phyloP scores from a whole-genome alignment of 2,797 vertebrate species.

The Sebastes trivittatus region DNA sequence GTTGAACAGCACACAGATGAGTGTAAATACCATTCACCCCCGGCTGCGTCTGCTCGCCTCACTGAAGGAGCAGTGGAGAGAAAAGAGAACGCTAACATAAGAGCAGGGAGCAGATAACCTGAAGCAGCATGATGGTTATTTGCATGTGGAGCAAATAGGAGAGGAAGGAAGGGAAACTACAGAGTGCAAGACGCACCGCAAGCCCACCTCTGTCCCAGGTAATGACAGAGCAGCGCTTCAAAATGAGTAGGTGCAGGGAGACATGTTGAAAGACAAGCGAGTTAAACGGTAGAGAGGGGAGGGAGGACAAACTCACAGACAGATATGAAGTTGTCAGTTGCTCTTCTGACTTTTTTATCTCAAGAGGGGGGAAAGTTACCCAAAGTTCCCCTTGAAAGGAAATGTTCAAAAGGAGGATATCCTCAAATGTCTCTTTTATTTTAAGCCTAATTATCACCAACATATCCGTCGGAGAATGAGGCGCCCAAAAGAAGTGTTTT shows the following conservation, averaged over 20 bases:
- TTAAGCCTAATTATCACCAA: conserved; percentile 68
- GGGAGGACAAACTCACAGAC: conserved; percentile 53
- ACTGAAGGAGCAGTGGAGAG: conserved; percentile 29
- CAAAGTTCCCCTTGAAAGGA: conserved; percentile 44
- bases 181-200: conserved; percentile 40
- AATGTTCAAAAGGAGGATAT: conserved; percentile 54
- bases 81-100: conserved; percentile 23
- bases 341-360: conserved; percentile 28
- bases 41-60: conserved; percentile 43
- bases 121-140: conserved; percentile 47
- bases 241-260: conserved; percentile 68
- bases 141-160: conserved; percentile 51
- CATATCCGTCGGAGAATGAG: conserved; percentile 53
- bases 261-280: conserved; percentile 62
- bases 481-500: conserved; percentile 63
- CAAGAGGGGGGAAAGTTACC: conserved; percentile 33
- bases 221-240: conserved; percentile 70
- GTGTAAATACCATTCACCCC: conserved; percentile 43
- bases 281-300: conserved; percentile 51
- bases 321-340: conserved; percentile 34
- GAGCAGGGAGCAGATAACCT: conserved; percentile 30
- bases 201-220: conserved; percentile 67
- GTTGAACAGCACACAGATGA: conserved; percentile 34
- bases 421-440: conserved; percentile 56
- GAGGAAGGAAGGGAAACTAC: conserved; percentile 60